These are phyloP conservation scores for Falco novaeseelandiae DNA, from an alignment of 2,797 vertebrate genomes.

Conservation along the genomic window DNA sequence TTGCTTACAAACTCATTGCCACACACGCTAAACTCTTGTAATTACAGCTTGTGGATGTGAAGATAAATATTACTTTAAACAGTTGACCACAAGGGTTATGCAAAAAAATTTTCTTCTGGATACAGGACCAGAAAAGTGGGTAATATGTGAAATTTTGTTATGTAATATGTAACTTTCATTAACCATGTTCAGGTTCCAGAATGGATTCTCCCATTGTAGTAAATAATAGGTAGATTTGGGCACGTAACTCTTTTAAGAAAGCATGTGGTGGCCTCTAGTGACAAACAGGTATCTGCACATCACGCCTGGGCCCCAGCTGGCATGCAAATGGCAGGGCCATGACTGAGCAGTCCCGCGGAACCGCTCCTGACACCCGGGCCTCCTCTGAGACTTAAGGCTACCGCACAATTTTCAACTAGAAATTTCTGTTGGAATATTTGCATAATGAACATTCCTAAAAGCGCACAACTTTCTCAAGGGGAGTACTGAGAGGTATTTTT, in stretches of 20 bases:
- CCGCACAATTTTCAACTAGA: fast-evolving
- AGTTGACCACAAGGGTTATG: neutral
- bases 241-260: neutral
- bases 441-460: neutral
- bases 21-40: neutral
- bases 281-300: neutral
- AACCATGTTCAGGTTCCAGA: neutral
- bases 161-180: fast-evolving
- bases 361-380: neutral
- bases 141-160: neutral
- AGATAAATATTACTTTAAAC: neutral
- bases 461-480: neutral
- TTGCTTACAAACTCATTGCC: neutral
- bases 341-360: neutral
- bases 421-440: neutral
- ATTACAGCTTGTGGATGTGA: neutral
- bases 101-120: neutral
- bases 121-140: neutral
- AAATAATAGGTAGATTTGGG: fast-evolving
- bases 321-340: no score
- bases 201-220: fast-evolving
- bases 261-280: conserved; percentile 57
- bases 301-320: neutral
- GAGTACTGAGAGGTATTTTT: fast-evolving
- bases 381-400: no score